Evolutionary conservation across 37 sponge, comb jelly and placozoan genomes (phyloP), one percentile per base, ranked within the genome.

Genomic region (Chondrilla cf. caribensis): DNA sequence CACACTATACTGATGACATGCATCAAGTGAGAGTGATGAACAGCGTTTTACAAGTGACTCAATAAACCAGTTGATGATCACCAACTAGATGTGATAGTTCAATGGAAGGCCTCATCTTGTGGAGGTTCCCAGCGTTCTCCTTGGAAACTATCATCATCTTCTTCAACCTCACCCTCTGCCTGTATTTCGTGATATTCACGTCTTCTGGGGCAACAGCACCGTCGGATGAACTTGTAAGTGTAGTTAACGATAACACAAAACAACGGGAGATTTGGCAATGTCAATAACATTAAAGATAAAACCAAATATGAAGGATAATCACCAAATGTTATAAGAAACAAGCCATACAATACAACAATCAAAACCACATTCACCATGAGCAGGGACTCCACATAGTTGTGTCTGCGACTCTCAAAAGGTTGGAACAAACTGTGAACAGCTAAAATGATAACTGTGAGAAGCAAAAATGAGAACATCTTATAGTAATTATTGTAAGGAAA

Each of bases 381-480:
- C 29, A 73, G 43, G 5, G 41, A 17, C 36, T 73, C 76, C 7
- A 40, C 36, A 37, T 73, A 73, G 76, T 73, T 73, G 76, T 73
- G 76, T 25, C 42, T 73, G n/a, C 25, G 41, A n/a, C 36, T n/a
- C 44, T 42, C 24, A 38, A 73, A 73, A 36, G 76, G 76, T 39
- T 73, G 76, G 5, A 73, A 37, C n/a, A 73, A 4, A 24, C 37
- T 36, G 24, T 73, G 76, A 11, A 73, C 41, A n/a, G 36, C 24
- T 3, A 73, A 25, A 37, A 73, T 73, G n/a, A 73, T 1, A 36
- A 22, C 5, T 40, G 18, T 40, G 2, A 39, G 25, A 39, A 17
- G 15, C 2, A 37, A 25, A 2, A 40, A 22, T 37, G 76, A 21
- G 7, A 40, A 73, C 7, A 24, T 17, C 36, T 37, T 73, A 3